These are phyloP conservation scores for Saimiri boliviensis DNA, from an alignment of 2,113 vertebrate genomes.

Conservation along the genomic window DNA sequence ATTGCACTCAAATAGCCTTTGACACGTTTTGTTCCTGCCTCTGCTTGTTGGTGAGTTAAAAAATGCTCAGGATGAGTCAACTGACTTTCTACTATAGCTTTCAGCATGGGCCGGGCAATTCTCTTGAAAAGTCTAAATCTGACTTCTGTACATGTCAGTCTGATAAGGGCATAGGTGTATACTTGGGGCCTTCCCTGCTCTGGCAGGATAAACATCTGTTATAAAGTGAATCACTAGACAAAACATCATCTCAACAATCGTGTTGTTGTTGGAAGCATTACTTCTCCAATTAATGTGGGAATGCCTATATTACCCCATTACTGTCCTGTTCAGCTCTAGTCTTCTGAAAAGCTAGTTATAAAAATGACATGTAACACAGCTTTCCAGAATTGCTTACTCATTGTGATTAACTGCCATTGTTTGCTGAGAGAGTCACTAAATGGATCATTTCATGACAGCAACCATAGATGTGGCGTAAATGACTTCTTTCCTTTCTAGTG, in stretches of 20 bases:
- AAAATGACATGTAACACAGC: background rate
- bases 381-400: background rate
- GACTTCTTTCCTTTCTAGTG: background rate
- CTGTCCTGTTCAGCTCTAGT: background rate
- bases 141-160: background rate
- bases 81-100: conserved; percentile 26
- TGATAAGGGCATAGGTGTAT: background rate
- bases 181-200: background rate
- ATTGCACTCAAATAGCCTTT: background rate
- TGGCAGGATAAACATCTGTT: background rate
- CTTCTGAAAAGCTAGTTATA: conserved; percentile 2
- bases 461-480: background rate
- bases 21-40: background rate
- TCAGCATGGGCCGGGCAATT: conserved; percentile 38
- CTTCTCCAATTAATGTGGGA: background rate
- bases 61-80: conserved; percentile 43
- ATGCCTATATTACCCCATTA: background rate
- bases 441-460: background rate
- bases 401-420: background rate
- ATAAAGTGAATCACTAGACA: background rate
- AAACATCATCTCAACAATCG: background rate
- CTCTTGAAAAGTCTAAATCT: background rate
- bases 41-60: conserved; percentile 46
- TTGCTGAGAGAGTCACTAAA: background rate
- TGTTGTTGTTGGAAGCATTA: background rate